phyloP scores from a whole-genome alignment of 1,140 invertebrate genomes.

The Acromyrmex echinatior region DNA sequence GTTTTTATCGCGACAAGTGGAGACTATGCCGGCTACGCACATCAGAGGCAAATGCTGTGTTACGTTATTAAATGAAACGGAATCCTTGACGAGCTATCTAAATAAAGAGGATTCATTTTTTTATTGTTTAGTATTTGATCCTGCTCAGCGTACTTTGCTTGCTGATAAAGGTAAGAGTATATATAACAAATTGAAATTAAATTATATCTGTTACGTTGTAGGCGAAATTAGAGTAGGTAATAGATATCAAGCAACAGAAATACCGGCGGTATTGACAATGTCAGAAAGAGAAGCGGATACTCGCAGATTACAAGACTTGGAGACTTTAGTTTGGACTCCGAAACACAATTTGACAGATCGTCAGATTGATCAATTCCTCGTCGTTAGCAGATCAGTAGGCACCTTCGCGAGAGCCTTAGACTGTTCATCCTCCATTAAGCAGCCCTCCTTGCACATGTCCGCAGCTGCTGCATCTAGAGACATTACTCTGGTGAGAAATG shows the following conservation, averaged over 20 bases:
- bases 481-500: slow-evolving; percentile 94
- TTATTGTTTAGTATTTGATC: slow-evolving; percentile 99
- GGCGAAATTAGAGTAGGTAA: slow-evolving; percentile 94
- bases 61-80: slow-evolving; percentile 99
- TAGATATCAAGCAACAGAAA: slow-evolving; percentile 96
- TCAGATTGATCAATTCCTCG: slow-evolving; percentile 99
- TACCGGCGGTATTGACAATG: slow-evolving; percentile 84
- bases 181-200: not conserved
- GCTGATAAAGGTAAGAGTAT: slow-evolving; percentile 97
- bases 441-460: slow-evolving; percentile 99
- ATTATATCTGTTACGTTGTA: slow-evolving; percentile 56
- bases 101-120: slow-evolving; percentile 99
- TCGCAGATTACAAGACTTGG: slow-evolving; percentile 93
- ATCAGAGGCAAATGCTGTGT: slow-evolving; percentile 99
- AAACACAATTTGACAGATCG: slow-evolving; percentile 95
- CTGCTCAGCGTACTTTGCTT: slow-evolving; percentile 98
- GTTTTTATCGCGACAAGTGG: slow-evolving; percentile 98
- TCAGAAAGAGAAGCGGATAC: slow-evolving; percentile 90
- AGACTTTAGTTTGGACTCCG: slow-evolving; percentile 98
- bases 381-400: slow-evolving; percentile 98
- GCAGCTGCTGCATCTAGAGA: slow-evolving; percentile 99
- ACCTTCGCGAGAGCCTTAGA: slow-evolving; percentile 99
- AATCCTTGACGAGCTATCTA: slow-evolving; percentile 97
- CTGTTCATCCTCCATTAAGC: slow-evolving; percentile 98
- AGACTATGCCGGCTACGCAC: slow-evolving; percentile 98